Conservation (phyloP, 2,113 vertebrate genomes). For the Notarius lentiginosus region DNA sequence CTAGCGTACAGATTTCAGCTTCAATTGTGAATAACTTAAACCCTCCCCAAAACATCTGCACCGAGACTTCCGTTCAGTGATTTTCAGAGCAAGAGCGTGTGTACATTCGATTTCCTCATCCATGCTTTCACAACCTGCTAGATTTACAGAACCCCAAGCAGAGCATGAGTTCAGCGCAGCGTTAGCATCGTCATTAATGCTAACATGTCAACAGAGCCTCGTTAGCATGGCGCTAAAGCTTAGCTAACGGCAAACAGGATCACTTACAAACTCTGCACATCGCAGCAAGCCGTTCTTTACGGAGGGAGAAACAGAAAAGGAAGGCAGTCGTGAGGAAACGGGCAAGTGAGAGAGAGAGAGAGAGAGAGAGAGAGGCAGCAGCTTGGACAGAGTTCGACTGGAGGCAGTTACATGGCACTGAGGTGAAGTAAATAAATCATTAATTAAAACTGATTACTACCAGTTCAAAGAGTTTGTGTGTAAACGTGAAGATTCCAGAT, state of each 20-base stretch:
- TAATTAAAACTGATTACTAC: not conserved
- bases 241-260: constrained; percentile 65
- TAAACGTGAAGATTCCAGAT: not conserved
- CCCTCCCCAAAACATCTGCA: not conserved
- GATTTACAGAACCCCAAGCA: constrained; percentile 25
- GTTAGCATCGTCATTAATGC: constrained; percentile 45
- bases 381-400: constrained; percentile 7
- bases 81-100: not conserved
- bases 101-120: not conserved
- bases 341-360: constrained; percentile 32
- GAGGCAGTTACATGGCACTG: not conserved
- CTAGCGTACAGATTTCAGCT: not conserved
- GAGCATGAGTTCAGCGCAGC: constrained; percentile 29
- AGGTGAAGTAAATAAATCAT: not conserved
- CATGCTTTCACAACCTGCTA: constrained; percentile 6
- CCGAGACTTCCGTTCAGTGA: not conserved
- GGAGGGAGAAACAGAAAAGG: constrained; percentile 65
- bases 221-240: constrained; percentile 36
- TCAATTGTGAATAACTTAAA: too few relatives aligned
- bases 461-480: too few relatives aligned
- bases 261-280: constrained; percentile 81
- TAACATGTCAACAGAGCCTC: not conserved
- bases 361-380: not conserved
- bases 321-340: constrained; percentile 40
- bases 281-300: constrained; percentile 76